Evolutionary conservation across 1,140 invertebrate genomes (phyloP).

Genomic region (Colletes gigas): DNA sequence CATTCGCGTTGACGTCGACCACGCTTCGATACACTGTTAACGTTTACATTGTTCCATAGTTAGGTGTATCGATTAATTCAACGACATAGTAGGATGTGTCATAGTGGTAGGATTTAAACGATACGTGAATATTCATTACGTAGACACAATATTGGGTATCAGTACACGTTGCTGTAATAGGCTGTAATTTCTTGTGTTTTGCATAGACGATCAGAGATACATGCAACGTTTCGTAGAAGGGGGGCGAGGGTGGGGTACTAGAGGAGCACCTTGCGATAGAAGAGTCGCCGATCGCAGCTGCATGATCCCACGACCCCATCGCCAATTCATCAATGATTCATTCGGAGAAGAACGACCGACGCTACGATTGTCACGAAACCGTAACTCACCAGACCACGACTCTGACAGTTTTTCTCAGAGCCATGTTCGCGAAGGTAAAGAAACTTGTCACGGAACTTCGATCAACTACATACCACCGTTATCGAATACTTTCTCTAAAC

Average conservation of each 20-base stretch:
- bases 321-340: slow-evolving; percentile 80
- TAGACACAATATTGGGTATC: slow-evolving; percentile 69
- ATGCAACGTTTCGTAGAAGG: slow-evolving; percentile 56
- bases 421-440: slow-evolving; percentile 44
- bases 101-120: slow-evolving; percentile 20
- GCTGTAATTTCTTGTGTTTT: slow-evolving; percentile 69
- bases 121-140: slow-evolving; percentile 55
- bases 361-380: slow-evolving; percentile 75
- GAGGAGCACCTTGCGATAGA: slow-evolving; percentile 54
- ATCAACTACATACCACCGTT: not conserved
- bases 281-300: slow-evolving; percentile 75
- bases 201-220: slow-evolving; percentile 69
- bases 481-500: slow-evolving; percentile 14
- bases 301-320: slow-evolving; percentile 77
- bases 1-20: not conserved
- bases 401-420: slow-evolving; percentile 51
- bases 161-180: slow-evolving; percentile 67
- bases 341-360: slow-evolving; percentile 66
- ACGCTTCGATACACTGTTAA: not conserved
- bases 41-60: not conserved
- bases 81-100: slow-evolving; percentile 18
- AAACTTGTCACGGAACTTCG: slow-evolving; percentile 54
- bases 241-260: not conserved
- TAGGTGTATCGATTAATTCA: not conserved
- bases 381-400: slow-evolving; percentile 50